Conservation (phyloP, 2,888 invertebrate genomes). For the Protodeltote pygarga region DNA sequence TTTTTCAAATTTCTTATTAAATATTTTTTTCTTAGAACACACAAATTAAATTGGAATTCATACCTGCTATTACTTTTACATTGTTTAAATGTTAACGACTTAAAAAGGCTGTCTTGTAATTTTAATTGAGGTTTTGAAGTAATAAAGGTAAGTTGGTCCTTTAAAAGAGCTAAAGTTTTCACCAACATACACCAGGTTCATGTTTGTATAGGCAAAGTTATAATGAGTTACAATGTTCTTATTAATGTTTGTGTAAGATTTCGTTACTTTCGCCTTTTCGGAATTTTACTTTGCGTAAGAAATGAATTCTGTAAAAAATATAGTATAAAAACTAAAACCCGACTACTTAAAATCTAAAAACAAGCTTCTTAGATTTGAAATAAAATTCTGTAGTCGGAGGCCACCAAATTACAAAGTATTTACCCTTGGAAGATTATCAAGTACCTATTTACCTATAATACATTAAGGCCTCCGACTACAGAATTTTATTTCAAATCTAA, state of each 20-base stretch:
- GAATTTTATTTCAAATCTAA: too few species aligned
- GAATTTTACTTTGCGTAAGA: slow-evolving; percentile 55
- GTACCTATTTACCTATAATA: too few species aligned
- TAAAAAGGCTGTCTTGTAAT: slow-evolving; percentile 45
- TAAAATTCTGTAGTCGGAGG: too few species aligned
- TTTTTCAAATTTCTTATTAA: too few species aligned
- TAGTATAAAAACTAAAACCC: too few species aligned
- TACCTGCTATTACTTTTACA: slow-evolving; percentile 21
- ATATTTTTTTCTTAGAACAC: too few species aligned
- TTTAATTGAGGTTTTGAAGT: slow-evolving; percentile 49
- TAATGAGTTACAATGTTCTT: slow-evolving; percentile 65
- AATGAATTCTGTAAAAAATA: slow-evolving; percentile 39
- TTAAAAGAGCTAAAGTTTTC: slow-evolving; percentile 47
- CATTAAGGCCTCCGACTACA: too few species aligned
- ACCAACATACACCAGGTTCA: slow-evolving; percentile 44
- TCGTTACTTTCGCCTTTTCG: slow-evolving; percentile 54
- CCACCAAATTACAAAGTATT: too few species aligned
- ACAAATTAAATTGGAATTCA: slow-evolving; percentile 7
- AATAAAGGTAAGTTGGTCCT: slow-evolving; percentile 49
- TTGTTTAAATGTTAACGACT: slow-evolving; percentile 41
- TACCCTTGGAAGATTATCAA: too few species aligned
- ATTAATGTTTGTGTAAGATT: slow-evolving; percentile 56
- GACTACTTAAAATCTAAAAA: too few species aligned
- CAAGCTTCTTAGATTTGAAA: too few species aligned
- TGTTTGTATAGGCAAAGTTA: slow-evolving; percentile 62